Conservation (phyloP, 1,140 invertebrate genomes). For the Hyles vespertilio region DNA sequence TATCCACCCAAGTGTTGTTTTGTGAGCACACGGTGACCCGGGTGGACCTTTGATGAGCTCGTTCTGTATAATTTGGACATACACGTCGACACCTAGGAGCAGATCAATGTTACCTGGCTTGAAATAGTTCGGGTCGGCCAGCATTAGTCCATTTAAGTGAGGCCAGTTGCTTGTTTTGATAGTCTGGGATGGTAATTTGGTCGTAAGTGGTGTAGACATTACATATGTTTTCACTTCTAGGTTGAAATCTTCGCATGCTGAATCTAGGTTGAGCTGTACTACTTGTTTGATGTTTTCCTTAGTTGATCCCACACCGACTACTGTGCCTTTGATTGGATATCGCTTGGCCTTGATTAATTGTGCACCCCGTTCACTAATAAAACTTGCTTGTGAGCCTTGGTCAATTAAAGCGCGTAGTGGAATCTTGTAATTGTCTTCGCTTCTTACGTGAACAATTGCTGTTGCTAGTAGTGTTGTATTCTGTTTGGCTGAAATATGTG, state of each 20-base stretch:
- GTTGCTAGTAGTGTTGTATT: conserved; percentile 17
- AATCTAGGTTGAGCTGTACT: conserved; percentile 21
- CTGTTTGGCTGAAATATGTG: conserved; percentile 20
- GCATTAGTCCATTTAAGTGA: conserved; percentile 24
- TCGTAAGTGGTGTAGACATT: conserved; percentile 32
- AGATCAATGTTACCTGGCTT: conserved; percentile 30
- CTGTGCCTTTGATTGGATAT: conserved; percentile 10
- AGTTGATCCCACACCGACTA: conserved; percentile 16
- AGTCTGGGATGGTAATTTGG: conserved; percentile 27
- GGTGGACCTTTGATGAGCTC: conserved; percentile 29
- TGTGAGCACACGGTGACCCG: conserved; percentile 31
- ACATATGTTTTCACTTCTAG: conserved; percentile 22
- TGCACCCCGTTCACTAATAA: conserved; percentile 16
- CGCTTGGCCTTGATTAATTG: conserved; percentile 16
- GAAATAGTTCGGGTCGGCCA: conserved; percentile 31
- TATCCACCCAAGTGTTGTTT: conserved; percentile 43
- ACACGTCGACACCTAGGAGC: conserved; percentile 32
- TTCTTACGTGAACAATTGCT: conserved; percentile 13
- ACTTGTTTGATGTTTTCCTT: conserved; percentile 18
- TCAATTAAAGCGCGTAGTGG: conserved; percentile 20
- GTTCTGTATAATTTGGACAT: conserved; percentile 26
- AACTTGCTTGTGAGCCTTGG: conserved; percentile 22
- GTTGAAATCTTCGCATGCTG: conserved; percentile 20
- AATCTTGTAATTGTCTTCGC: conserved; percentile 11
- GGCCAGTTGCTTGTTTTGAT: conserved; percentile 21